Percentiles rank a stretch among this genome's conserved stretches.
Evolutionary conservation across 2,797 vertebrate species (phyloP).

Genomic region (Galago senegalensis): DNA sequence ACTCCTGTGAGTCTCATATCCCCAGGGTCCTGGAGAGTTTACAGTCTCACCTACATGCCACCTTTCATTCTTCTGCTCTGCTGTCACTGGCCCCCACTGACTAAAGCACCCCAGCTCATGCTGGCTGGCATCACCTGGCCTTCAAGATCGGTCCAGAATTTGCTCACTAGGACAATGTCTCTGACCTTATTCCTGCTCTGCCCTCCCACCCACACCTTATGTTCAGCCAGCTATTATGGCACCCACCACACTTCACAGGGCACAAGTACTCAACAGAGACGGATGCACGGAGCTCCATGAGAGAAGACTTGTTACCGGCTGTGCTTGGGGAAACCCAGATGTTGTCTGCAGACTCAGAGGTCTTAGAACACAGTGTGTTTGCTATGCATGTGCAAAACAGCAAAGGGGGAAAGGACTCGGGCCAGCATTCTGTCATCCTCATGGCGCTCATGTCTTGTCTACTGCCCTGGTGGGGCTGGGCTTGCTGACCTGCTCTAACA

Average conservation of each 20-base stretch:
- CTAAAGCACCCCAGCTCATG: not conserved
- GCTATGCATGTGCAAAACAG: not conserved
- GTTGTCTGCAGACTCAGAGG: not conserved
- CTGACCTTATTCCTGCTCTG: not conserved
- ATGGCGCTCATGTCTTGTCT: not conserved
- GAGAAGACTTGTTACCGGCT: not conserved
- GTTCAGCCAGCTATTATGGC: not conserved
- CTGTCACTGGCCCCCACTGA: not conserved
- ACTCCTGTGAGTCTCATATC: no score
- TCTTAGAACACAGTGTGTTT: not conserved
- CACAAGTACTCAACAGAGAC: not conserved
- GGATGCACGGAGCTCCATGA: not conserved
- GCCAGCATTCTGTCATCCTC: not conserved
- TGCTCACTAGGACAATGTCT: not conserved
- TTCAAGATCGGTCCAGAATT: not conserved
- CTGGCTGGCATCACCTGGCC: not conserved
- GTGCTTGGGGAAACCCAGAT: not conserved
- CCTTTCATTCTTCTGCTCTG: not conserved
- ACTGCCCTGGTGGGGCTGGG: not conserved
- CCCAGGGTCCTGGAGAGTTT: not conserved
- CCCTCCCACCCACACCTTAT: accelerated
- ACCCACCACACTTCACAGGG: not conserved
- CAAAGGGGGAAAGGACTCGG: not conserved
- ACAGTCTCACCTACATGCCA: accelerated
- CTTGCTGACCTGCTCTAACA: not conserved